phyloP scores from a whole-genome alignment of 2,888 invertebrate genomes.

The Frankliniella fusca region DNA sequence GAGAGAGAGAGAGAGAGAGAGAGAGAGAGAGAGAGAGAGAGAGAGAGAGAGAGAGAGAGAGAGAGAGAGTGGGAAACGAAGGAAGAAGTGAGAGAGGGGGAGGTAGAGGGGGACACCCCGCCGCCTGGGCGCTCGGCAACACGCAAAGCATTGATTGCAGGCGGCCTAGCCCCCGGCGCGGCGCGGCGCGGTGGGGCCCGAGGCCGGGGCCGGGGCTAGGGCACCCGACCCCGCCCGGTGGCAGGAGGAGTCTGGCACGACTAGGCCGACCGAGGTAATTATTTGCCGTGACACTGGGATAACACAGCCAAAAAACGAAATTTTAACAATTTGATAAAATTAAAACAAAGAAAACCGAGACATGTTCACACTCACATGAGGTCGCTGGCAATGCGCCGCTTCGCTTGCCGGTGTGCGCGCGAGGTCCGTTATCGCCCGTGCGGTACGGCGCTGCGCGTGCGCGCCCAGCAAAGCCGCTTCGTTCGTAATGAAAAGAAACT shows the following conservation, averaged over 20 bases:
- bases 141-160: slow-evolving; percentile 39
- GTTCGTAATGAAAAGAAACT: not conserved
- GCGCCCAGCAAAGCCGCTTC: too few relatives aligned
- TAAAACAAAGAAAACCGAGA: too few relatives aligned
- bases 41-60: slow-evolving; percentile 34
- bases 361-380: too few relatives aligned
- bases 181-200: slow-evolving; percentile 34
- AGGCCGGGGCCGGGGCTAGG: too few relatives aligned
- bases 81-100: slow-evolving; percentile 33
- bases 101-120: slow-evolving; percentile 29
- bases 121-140: slow-evolving; percentile 9
- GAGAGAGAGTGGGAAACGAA: slow-evolving; percentile 29
- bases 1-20: slow-evolving; percentile 25
- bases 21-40: slow-evolving; percentile 36
- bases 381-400: too few relatives aligned
- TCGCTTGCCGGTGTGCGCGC: too few relatives aligned
- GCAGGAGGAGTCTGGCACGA: slow-evolving; percentile 29
- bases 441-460: not conserved
- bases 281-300: not conserved
- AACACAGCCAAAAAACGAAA: too few relatives aligned
- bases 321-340: too few relatives aligned
- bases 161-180: slow-evolving; percentile 54
- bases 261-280: slow-evolving; percentile 42
- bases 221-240: slow-evolving; percentile 26
- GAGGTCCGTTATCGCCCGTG: not conserved